A percentile compares a stretch with the other conserved stretches of the same genome.
Conservation (phyloP, 2,888 invertebrate species). For the Eupithecia dodoneata region DNA sequence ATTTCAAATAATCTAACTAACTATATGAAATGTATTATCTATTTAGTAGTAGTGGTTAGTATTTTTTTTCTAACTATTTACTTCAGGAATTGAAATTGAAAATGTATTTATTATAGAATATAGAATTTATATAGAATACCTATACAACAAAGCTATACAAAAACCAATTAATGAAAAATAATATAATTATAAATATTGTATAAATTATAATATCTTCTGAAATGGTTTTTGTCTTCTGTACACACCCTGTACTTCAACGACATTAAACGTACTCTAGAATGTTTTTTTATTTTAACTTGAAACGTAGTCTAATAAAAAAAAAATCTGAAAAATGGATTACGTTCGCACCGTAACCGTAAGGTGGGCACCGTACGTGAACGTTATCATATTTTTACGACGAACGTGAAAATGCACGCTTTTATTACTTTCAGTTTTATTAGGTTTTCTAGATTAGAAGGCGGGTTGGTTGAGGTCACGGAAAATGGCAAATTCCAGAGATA, state of each 20-base stretch:
- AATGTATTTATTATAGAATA: no score
- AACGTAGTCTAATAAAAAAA: slow-evolving; percentile 16
- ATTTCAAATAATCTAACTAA: no score
- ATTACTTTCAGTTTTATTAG: slow-evolving; percentile 78
- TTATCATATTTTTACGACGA: slow-evolving; percentile 83
- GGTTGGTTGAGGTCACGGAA: slow-evolving; percentile 52
- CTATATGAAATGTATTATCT: no score
- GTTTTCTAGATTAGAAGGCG: slow-evolving; percentile 75
- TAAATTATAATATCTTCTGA: not conserved
- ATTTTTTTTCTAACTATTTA: no score
- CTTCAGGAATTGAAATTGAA: no score
- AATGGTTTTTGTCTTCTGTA: not conserved
- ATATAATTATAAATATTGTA: no score
- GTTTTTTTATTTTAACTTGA: not conserved
- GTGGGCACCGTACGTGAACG: slow-evolving; percentile 69
- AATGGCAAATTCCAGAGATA: slow-evolving; percentile 60
- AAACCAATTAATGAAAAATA: no score
- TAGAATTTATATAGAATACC: no score
- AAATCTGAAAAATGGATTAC: slow-evolving; percentile 45
- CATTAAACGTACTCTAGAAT: not conserved
- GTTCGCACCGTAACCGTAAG: slow-evolving; percentile 37
- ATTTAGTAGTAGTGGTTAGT: no score
- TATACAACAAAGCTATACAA: no score
- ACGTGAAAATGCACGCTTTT: slow-evolving; percentile 81
- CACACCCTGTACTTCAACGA: not conserved